These are phyloP conservation scores for Cololabis saira DNA, from an alignment of 2,113 vertebrate genomes.

Conservation along the genomic window DNA sequence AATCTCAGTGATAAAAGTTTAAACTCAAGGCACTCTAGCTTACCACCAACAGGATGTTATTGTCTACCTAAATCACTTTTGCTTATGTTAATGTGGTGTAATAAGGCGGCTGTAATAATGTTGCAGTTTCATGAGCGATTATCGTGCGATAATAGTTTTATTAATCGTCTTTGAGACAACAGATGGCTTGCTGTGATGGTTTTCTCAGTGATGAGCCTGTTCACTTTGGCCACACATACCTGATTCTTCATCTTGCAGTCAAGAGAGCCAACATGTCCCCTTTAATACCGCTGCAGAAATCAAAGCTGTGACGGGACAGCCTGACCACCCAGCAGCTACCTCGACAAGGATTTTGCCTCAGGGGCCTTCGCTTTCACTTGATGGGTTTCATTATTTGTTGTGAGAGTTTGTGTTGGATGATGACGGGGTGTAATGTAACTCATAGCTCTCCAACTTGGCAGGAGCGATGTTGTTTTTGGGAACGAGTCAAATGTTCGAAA, in stretches of 20 bases:
- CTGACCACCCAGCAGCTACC: slow-evolving; percentile 48
- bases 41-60: slow-evolving; percentile 23
- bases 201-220: neutral
- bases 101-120: slow-evolving; percentile 19
- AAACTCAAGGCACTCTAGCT: slow-evolving; percentile 8
- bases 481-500: slow-evolving; percentile 62
- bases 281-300: neutral
- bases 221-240: neutral
- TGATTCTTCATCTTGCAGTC: slow-evolving; percentile 9
- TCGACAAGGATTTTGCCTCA: slow-evolving; percentile 16
- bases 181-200: neutral
- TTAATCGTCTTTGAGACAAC: neutral
- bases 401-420: slow-evolving; percentile 67
- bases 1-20: slow-evolving; percentile 42
- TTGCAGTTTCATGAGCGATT: slow-evolving; percentile 10
- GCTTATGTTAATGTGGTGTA: slow-evolving; percentile 38
- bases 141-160: slow-evolving; percentile 22
- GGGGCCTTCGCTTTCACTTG: slow-evolving; percentile 29
- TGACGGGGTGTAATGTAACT: slow-evolving; percentile 57
- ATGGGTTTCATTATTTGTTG: slow-evolving; percentile 60
- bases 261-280: slow-evolving; percentile 23
- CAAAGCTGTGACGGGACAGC: slow-evolving; percentile 15
- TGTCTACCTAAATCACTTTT: slow-evolving; percentile 21
- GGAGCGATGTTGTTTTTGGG: slow-evolving; percentile 66
- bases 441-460: slow-evolving; percentile 60